Base-by-base conservation (phyloP, 35 echinoderm and acorn worm species). In the Holothuria glaberrima region DNA sequence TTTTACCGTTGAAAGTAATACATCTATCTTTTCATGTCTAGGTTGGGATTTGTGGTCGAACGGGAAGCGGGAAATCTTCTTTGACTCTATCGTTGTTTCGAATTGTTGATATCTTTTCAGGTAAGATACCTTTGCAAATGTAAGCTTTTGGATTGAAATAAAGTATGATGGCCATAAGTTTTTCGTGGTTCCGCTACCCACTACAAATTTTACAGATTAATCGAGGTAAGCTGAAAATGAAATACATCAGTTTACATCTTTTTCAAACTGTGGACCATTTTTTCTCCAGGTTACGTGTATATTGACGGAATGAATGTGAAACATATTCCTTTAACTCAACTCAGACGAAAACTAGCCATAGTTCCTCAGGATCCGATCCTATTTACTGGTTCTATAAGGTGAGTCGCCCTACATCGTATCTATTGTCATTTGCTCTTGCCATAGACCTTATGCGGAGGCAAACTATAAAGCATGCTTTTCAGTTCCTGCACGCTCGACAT, bases 351-450 rank as follows among this genome's bases (percentile, higher is more conserved):
- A 77, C 28, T 97, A 50, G 56, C 92, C 28, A 97, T 97, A 76
- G 93, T 97, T 31, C 95, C 95, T 13, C 95, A 97, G 58, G 95
- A 97, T 80, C 88, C 95, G 18, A 71, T 97, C n/a, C 86, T 97
- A 6, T 97, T 97, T 59, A 94, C 88, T 12, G 94, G 94, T 45
- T 86, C 94, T 2, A 89, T 97, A 25, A 90, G 94, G 94, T 97
- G 81, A 88, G 18, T 10, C 22, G 9, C 7, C 36, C 36, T 41
- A 41, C 36, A 41, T 69, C n/a, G n/a, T n/a, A n/a, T n/a, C n/a
- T n/a, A n/a, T n/a, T n/a, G n/a, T n/a, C n/a, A n/a, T n/a, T n/a
- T n/a, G n/a, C n/a, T n/a, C n/a, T n/a, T n/a, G n/a, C n/a, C n/a
- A n/a, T n/a, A n/a, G n/a, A n/a, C n/a, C n/a, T n/a, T n/a, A n/a